Evolutionary conservation across 2,797 vertebrate species (phyloP).

Genomic region (Chaunax sp.): DNA sequence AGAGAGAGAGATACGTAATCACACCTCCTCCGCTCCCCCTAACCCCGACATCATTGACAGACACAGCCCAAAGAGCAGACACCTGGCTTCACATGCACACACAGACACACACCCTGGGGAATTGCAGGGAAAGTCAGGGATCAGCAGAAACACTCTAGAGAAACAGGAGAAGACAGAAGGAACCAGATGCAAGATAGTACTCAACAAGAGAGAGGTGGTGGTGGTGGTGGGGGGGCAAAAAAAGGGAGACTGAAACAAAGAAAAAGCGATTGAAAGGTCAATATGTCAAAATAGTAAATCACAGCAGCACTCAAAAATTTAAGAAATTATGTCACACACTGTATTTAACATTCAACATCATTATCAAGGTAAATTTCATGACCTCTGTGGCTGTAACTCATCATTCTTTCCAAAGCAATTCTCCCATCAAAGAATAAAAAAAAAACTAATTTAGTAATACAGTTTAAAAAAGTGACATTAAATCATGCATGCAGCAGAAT

Average conservation of each 20-base stretch:
- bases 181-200: constrained; percentile 88
- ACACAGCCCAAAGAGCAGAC: constrained; percentile 88
- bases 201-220: constrained; percentile 75
- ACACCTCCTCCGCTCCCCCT: constrained; percentile 42
- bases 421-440: not conserved
- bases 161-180: constrained; percentile 82
- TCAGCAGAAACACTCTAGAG: constrained; percentile 85
- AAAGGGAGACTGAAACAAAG: constrained; percentile 55
- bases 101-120: constrained; percentile 74
- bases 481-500: not conserved
- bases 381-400: not conserved
- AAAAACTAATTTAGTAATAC: not conserved
- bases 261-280: constrained; percentile 33
- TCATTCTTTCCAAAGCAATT: not conserved
- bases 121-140: constrained; percentile 82
- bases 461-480: not conserved
- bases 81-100: constrained; percentile 73
- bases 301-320: not conserved
- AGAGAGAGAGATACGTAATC: constrained; percentile 26
- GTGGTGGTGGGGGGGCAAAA: not conserved
- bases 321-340: not conserved
- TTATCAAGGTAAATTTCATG: constrained; percentile 6
- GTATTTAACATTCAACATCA: not conserved
- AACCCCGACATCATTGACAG: constrained; percentile 86
- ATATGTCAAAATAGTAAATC: constrained; percentile 18